Conservation (phyloP, 2,113 vertebrate species). For the Psephotus haematonotus region DNA sequence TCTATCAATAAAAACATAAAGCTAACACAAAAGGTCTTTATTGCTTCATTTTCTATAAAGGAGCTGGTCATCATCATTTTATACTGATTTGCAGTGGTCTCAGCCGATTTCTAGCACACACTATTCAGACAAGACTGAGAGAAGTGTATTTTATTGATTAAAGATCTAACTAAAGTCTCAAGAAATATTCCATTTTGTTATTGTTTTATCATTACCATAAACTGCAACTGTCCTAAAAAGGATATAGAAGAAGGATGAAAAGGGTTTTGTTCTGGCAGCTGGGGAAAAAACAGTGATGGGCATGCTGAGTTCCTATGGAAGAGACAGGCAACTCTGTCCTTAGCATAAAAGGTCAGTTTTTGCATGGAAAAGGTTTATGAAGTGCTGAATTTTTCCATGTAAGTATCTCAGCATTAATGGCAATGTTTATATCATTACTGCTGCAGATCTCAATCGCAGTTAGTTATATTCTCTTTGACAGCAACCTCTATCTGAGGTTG, state of each 20-base stretch:
- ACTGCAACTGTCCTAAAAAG: not conserved
- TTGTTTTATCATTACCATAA: not conserved
- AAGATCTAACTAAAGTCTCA: not conserved
- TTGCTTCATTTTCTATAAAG: constrained; percentile 28
- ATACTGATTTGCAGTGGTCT: not conserved
- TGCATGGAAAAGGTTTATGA: constrained; percentile 52
- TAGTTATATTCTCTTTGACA: constrained; percentile 39
- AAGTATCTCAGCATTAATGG: constrained; percentile 45
- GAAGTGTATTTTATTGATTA: constrained; percentile 11
- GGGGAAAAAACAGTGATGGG: not conserved
- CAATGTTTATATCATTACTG: constrained; percentile 52
- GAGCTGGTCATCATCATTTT: not conserved
- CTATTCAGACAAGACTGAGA: not conserved
- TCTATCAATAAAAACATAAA: constrained; percentile 41
- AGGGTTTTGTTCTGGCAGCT: not conserved
- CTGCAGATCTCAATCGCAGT: not conserved
- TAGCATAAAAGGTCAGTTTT: constrained; percentile 55
- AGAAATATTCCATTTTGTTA: not conserved
- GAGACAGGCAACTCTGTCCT: not conserved
- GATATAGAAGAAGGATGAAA: not conserved
- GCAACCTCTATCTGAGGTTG: constrained; percentile 4
- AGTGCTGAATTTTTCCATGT: constrained; percentile 11
- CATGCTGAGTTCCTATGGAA: not conserved
- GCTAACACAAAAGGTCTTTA: constrained; percentile 35
- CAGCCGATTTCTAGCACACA: not conserved